A percentile compares a stretch with the other conserved stretches of the same genome.
Evolutionary conservation across 2,888 invertebrate species (phyloP).

Genomic region (Physocephala rufipes): DNA sequence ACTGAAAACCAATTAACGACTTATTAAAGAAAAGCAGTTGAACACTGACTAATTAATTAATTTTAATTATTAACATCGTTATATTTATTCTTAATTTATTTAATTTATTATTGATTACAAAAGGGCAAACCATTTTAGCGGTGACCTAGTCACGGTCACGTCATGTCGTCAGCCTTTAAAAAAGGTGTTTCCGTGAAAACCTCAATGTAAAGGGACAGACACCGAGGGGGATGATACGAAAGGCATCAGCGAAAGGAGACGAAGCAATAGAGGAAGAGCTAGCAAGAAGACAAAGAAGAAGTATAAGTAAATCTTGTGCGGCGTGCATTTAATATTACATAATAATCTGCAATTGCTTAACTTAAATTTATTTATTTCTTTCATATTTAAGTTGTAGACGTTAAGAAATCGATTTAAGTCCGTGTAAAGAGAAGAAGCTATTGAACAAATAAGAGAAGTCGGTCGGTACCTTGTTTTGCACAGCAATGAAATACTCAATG

Average conservation of each 20-base stretch:
- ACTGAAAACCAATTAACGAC: neutral
- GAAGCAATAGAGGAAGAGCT: slow-evolving; percentile 23
- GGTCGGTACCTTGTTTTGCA: slow-evolving; percentile 56
- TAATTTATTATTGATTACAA: slow-evolving; percentile 54
- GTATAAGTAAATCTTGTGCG: slow-evolving; percentile 40
- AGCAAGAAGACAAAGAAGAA: slow-evolving; percentile 24
- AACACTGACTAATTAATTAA: slow-evolving; percentile 3
- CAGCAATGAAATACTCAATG: slow-evolving; percentile 51
- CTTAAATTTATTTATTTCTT: slow-evolving; percentile 44
- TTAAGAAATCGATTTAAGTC: slow-evolving; percentile 40
- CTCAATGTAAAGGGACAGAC: neutral
- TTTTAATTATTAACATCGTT: slow-evolving; percentile 18
- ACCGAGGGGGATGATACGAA: neutral
- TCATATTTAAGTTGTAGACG: slow-evolving; percentile 30
- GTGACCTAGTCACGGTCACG: neutral
- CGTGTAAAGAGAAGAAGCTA: slow-evolving; percentile 40
- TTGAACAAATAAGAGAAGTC: slow-evolving; percentile 55
- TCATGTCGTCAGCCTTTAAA: neutral
- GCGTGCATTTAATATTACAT: slow-evolving; percentile 45
- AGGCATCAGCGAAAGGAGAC: slow-evolving; percentile 13
- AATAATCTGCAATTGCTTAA: slow-evolving; percentile 34
- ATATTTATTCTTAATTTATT: slow-evolving; percentile 57
- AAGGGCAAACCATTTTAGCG: neutral
- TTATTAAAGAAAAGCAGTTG: slow-evolving; percentile 8
- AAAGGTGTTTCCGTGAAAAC: neutral